These are phyloP conservation scores for Podargus strigoides DNA, from an alignment of 2,797 vertebrate species.

Conservation along the genomic window DNA sequence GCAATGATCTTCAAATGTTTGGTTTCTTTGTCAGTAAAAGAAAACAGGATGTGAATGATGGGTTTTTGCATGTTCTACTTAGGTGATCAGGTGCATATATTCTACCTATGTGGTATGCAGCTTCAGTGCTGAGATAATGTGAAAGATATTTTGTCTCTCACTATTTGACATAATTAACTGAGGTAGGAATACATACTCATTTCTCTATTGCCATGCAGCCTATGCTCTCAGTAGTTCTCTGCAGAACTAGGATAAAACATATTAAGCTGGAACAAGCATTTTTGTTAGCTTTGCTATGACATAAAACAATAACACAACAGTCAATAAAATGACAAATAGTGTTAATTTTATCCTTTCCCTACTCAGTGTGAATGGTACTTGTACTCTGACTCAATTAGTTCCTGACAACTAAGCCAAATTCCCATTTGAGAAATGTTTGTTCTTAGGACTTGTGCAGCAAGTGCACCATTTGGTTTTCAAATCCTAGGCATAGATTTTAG, in stretches of 20 bases:
- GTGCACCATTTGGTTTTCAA: not conserved
- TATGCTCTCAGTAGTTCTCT: not conserved
- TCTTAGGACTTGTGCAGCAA: not conserved
- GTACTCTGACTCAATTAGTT: not conserved
- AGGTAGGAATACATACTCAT: not conserved
- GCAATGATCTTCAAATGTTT: not conserved
- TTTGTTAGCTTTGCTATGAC: not conserved
- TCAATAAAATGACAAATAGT: not conserved
- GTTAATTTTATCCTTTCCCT: not conserved
- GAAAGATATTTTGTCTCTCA: not conserved
- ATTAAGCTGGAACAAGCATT: not conserved
- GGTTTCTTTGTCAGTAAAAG: not conserved
- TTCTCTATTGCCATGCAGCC: not conserved
- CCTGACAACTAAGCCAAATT: not conserved
- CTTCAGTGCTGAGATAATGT: not conserved
- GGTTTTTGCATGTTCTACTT: not conserved
- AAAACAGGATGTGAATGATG: not conserved
- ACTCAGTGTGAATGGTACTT: not conserved
- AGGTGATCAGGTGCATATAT: not conserved
- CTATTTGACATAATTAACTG: not conserved
- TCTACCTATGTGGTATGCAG: not conserved
- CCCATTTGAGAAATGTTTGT: not conserved
- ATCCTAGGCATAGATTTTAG: not conserved
- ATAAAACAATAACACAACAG: not conserved
- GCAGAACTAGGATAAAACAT: not conserved